phyloP scores from a whole-genome alignment of 2,888 invertebrate genomes.

The Habrosyne pyritoides region DNA sequence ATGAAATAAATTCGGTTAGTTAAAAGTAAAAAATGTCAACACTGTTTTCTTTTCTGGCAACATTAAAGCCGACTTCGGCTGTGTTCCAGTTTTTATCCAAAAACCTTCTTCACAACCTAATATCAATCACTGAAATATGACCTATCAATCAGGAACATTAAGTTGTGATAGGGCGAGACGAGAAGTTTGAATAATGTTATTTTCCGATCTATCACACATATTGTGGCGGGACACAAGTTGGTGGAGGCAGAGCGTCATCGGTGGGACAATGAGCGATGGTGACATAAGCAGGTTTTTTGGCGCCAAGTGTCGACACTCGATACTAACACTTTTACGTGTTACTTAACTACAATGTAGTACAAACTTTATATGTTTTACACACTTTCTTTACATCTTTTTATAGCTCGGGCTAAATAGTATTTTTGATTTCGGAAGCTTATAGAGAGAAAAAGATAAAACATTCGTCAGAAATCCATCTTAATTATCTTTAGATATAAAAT shows the following conservation, averaged over 20 bases:
- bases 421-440: neutral
- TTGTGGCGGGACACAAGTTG: conserved; percentile 31
- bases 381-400: too few species aligned
- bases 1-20: too few species aligned
- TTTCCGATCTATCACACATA: conserved; percentile 59
- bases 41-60: too few species aligned
- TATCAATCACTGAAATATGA: conserved; percentile 2
- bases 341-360: neutral
- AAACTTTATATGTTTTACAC: too few species aligned
- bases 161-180: neutral
- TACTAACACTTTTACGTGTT: conserved; percentile 1
- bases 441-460: too few species aligned
- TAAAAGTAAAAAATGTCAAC: too few species aligned
- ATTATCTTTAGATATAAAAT: too few species aligned
- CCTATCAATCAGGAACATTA: neutral
- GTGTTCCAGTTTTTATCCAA: too few species aligned
- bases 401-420: neutral
- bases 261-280: conserved; percentile 37
- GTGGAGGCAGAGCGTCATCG: conserved; percentile 23
- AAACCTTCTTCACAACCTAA: neutral
- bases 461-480: too few species aligned
- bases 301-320: conserved; percentile 25
- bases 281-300: conserved; percentile 46
- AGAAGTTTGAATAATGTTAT: conserved; percentile 50
- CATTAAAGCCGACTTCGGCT: too few species aligned